Evolutionary conservation across 2,888 invertebrate species (phyloP).

Genomic region (Sesia bembeciformis): DNA sequence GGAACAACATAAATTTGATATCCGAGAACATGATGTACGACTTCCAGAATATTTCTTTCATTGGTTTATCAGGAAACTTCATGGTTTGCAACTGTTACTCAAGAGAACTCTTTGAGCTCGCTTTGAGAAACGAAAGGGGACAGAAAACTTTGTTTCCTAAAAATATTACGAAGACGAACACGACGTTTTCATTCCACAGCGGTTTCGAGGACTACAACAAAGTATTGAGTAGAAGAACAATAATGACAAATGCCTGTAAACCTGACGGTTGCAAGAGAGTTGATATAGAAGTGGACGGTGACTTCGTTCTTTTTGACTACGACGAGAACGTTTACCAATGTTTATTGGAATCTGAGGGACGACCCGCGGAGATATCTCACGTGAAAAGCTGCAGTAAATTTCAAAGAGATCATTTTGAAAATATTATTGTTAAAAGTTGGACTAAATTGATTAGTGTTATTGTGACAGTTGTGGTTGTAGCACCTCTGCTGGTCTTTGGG

Average conservation of each 20-base stretch:
- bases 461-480: slow-evolving; percentile 22
- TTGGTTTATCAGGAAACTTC: slow-evolving; percentile 72
- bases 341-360: slow-evolving; percentile 22
- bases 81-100: slow-evolving; percentile 75
- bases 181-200: slow-evolving; percentile 17
- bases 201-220: slow-evolving; percentile 30
- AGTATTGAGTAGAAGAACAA: slow-evolving; percentile 18
- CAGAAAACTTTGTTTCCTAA: background rate
- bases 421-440: slow-evolving; percentile 12
- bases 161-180: background rate
- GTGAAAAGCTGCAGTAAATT: slow-evolving; percentile 22
- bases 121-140: slow-evolving; percentile 14
- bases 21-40: slow-evolving; percentile 73
- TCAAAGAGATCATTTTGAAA: slow-evolving; percentile 15
- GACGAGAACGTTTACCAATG: slow-evolving; percentile 26
- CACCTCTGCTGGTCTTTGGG: slow-evolving; percentile 21
- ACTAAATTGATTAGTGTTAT: slow-evolving; percentile 25
- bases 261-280: slow-evolving; percentile 10
- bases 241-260: slow-evolving; percentile 13
- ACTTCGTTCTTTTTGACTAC: slow-evolving; percentile 38
- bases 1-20: slow-evolving; percentile 74
- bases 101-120: slow-evolving; percentile 62
- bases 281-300: slow-evolving; percentile 18
- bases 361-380: slow-evolving; percentile 15
- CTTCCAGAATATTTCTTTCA: slow-evolving; percentile 48